Percentiles rank a stretch among this genome's conserved stretches.
phyloP scores from a whole-genome alignment of 2,113 vertebrate species.

The Balaeniceps rex region DNA sequence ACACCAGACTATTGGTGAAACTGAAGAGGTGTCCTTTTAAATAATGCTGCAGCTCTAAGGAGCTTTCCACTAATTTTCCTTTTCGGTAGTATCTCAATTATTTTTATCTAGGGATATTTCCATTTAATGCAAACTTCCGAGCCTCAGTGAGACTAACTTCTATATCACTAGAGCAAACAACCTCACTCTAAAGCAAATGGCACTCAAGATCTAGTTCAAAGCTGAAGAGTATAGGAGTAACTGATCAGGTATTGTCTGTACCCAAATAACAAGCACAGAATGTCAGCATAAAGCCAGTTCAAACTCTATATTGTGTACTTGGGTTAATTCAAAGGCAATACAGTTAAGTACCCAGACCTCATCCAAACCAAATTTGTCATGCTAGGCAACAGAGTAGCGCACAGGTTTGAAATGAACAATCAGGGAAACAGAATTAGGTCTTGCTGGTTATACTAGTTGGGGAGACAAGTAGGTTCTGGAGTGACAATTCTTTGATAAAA shows the following conservation, averaged over 20 bases:
- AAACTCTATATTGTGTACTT: neutral
- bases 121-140: neutral
- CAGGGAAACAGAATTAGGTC: neutral
- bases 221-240: neutral
- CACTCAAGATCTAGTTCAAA: neutral
- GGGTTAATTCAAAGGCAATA: neutral
- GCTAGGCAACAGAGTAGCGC: neutral
- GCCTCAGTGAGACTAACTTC: neutral
- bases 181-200: neutral
- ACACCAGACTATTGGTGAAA: neutral
- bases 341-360: neutral
- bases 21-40: neutral
- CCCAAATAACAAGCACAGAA: neutral
- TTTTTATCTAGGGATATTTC: neutral
- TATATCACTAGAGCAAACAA: neutral
- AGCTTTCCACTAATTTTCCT: neutral
- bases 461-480: neutral
- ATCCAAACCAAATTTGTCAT: neutral
- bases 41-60: neutral
- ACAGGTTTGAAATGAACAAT: neutral
- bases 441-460: neutral
- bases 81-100: neutral
- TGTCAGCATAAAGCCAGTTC: neutral
- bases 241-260: neutral
- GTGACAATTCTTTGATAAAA: neutral